Evolutionary conservation across 2,888 invertebrate species (phyloP).

Genomic region (Argyra leucocephala): DNA sequence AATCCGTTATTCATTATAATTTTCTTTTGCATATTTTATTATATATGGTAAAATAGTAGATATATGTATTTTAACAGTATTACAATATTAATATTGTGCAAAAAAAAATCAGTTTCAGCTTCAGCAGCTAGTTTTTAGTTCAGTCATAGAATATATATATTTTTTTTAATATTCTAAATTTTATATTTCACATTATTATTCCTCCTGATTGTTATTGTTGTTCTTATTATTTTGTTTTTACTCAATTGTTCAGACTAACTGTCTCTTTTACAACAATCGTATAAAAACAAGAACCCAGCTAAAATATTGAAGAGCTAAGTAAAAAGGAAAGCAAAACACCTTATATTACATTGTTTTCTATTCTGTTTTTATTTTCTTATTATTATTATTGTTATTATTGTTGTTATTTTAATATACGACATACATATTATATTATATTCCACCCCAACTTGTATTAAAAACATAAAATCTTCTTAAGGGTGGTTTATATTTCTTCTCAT

Average conservation of each 20-base stretch:
- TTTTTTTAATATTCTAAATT: background rate
- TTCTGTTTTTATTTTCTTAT: background rate
- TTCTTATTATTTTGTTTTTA: background rate
- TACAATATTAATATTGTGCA: too few species aligned
- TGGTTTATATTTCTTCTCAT: background rate
- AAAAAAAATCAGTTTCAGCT: background rate
- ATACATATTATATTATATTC: background rate
- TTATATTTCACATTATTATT: too few species aligned
- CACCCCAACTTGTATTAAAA: conserved; percentile 1
- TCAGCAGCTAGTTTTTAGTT: too few species aligned
- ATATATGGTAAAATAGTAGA: too few species aligned
- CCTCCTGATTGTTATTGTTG: too few species aligned
- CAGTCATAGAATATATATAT: background rate
- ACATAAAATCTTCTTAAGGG: background rate
- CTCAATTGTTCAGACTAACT: background rate
- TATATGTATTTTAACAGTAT: too few species aligned
- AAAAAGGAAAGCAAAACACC: background rate
- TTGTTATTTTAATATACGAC: background rate
- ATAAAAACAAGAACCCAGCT: too few species aligned
- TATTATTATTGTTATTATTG: background rate
- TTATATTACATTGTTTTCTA: background rate
- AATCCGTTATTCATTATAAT: too few species aligned
- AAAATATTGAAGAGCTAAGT: background rate
- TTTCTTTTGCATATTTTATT: too few species aligned
- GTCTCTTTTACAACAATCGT: background rate